Conservation (phyloP, 2,113 vertebrate species). For the Anseranas semipalmata region DNA sequence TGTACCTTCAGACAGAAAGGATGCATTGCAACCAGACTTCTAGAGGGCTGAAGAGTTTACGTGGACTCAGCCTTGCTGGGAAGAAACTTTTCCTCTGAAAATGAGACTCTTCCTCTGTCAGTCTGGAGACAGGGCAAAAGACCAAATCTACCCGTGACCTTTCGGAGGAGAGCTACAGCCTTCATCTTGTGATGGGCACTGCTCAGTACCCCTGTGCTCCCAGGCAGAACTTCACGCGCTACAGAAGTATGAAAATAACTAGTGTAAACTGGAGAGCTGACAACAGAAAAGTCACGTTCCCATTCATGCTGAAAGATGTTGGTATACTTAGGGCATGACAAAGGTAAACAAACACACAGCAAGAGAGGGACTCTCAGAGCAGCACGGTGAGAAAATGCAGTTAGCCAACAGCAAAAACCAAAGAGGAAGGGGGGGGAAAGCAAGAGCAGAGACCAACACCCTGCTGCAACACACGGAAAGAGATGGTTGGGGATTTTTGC, state of each 20-base stretch:
- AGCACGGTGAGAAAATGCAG: not conserved
- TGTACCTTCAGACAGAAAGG: not conserved
- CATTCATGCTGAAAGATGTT: not conserved
- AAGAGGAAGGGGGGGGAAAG: rapidly evolving
- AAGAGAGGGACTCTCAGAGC: not conserved
- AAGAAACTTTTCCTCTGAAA: not conserved
- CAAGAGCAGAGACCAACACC: not conserved
- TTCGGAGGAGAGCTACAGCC: not conserved
- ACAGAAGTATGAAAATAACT: not conserved
- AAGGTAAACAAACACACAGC: not conserved
- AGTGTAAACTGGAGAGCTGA: not conserved
- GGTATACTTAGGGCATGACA: not conserved
- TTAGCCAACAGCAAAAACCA: not conserved
- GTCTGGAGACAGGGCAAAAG: not conserved
- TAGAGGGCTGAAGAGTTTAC: not conserved
- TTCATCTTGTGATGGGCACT: not conserved
- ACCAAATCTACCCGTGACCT: not conserved
- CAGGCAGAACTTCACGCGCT: not conserved
- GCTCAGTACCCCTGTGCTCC: not conserved
- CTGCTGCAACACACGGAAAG: not conserved
- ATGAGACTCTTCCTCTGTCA: not conserved
- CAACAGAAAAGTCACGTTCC: not conserved
- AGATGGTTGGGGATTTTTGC: not conserved
- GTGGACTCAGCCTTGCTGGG: not conserved
- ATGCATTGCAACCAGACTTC: not conserved